Conservation (phyloP, 2,888 invertebrate species). For the Cyclophora punctaria region DNA sequence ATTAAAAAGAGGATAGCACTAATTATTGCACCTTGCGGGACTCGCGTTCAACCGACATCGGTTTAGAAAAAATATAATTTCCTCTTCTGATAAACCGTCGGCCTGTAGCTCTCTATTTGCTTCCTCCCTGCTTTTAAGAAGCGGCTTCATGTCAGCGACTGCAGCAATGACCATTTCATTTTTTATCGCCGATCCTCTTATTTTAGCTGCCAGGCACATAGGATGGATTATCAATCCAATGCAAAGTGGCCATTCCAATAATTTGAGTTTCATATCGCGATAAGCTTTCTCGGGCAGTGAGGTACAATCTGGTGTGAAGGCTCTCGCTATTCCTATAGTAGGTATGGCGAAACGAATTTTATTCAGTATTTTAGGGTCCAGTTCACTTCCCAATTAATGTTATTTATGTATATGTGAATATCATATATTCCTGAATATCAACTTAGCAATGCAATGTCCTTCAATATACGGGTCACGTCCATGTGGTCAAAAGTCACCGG, state of each 20-base stretch:
- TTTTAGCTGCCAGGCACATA: conserved; percentile 12
- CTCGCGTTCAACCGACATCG: too few relatives aligned
- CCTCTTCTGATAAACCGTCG: too few relatives aligned
- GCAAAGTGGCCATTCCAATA: conserved; percentile 24
- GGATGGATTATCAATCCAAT: conserved; percentile 11
- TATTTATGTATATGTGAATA: too few relatives aligned
- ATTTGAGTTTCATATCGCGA: conserved; percentile 17
- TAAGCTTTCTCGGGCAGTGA: conserved; percentile 22
- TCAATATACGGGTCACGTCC: too few relatives aligned
- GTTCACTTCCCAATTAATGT: too few relatives aligned
- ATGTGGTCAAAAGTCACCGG: too few relatives aligned
- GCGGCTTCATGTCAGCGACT: conserved; percentile 14
- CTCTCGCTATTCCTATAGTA: conserved; percentile 16
- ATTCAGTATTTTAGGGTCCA: conserved; percentile 8
- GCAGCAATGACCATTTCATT: conserved; percentile 11
- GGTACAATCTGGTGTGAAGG: conserved; percentile 24
- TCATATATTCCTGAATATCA: too few relatives aligned
- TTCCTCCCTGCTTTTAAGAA: neutral
- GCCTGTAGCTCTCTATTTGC: neutral
- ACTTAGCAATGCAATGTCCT: too few relatives aligned
- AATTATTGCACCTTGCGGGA: too few relatives aligned
- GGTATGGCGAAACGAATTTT: conserved; percentile 23
- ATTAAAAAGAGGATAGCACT: too few relatives aligned
- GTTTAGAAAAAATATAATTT: too few relatives aligned
- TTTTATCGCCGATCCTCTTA: conserved; percentile 16